Base-by-base conservation (phyloP, 1,140 invertebrate genomes). In the Centruroides vittatus region DNA sequence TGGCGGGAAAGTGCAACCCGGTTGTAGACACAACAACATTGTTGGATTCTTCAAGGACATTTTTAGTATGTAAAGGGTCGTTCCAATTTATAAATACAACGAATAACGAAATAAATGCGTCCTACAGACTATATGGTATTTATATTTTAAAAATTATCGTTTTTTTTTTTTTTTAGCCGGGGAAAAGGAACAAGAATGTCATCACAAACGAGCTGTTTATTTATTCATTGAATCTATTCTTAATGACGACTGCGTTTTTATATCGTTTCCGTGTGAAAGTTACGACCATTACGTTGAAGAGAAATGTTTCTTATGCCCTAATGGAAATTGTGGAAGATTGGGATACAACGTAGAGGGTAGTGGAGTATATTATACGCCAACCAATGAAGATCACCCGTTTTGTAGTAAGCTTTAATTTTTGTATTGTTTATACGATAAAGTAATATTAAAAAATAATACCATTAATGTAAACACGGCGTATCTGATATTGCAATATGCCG, bases 381-480 rank as follows among this genome's bases (percentile, higher is more conserved):
- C 90, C 0, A 80, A 89, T 64, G 88, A 92, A 59, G 88, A 91
- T 68, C 89, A 93, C 72, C 89, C 89, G 0, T 93, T 92, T 72
- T 93, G 89, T 73, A 88, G 84, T 86, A 76, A 41, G 41, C 3
- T 41, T 41, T 41, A 41, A 6, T 41, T 41, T 23, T 2, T 23
- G 2, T 23, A 23, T 23, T 23, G 23, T 23, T 23, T 23, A 23
- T 23, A 23, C 23, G 23, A 23, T 5, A 41, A 41, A 41, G 3
- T 41, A 8, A 6, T 41, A 8, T 41, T 41, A 41, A 41, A 41
- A 41, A 41, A 41, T 41, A 6, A 41, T 6, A 41, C 3, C 41
- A 41, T 5, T 8, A 41, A 41, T 41, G 8, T 41, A 41, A 41
- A 41, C 41, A 41, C 41, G 41, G 41, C 8, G 8, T 41, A 41